Evolutionary conservation across 2,113 vertebrate species (phyloP), one percentile per base, ranked within the genome.

Genomic region (Illadopsis cleaveri): DNA sequence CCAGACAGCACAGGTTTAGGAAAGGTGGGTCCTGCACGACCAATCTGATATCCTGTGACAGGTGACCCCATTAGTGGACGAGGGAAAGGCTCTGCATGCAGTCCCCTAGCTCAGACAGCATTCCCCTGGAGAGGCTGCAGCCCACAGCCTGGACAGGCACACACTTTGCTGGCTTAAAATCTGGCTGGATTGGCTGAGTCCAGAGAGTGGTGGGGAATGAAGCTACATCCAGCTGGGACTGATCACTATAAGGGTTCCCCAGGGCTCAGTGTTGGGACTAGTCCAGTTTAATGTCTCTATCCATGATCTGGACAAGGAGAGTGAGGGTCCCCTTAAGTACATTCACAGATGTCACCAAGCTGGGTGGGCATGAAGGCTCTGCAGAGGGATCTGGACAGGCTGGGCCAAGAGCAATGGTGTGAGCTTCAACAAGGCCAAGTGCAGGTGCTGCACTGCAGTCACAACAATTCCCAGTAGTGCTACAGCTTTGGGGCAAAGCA

Each of bases 61-160:
- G 11, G 11, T 40, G 19, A 48, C 11, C 30, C 0, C 0, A 21
- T 8, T 6, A 15, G 19, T 24, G 12, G 24, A 15, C 20, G 37
- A 82, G 31, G 15, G 31, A 42, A 70, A 24, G 37, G 44, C 54
- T 60, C 24, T 61, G 66, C 38, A 35, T 20, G 45, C 7, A 12
- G 16, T 16, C 31, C 27, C 8, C 12, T 20, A 14, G 10, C 10
- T 44, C 66, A 58, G 5, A 17, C 65, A 82, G 37, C 56, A 40
- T 61, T 51, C 25, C 35, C 44, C 45, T 70, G 56, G 19, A 70
- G 25, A 24, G 33, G 45, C 66, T 82, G 66, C 31, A 71, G 66
- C 37, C 54, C 54, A 70, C 2, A 1, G 35, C 23, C 14, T 58
- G 54, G 44, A 42, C 44, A 82, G 28, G 2, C 57, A 37, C 78